A percentile compares a stretch with the other conserved stretches of the same genome.
Evolutionary conservation across 2,797 vertebrate species (phyloP).

Genomic region (Molossus alvarezi): DNA sequence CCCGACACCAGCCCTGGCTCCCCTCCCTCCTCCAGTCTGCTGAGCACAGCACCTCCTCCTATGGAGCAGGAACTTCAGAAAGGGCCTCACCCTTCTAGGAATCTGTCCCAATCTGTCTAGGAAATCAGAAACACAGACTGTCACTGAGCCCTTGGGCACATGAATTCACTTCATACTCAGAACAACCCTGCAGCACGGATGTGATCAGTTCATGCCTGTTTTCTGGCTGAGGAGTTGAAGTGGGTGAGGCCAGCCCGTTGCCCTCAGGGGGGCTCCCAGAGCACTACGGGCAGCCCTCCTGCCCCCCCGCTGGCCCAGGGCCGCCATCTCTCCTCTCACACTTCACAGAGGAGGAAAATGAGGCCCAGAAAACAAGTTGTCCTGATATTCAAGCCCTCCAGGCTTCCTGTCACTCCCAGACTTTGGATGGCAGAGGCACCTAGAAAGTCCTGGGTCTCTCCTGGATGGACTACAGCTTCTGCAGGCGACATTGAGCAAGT

Average conservation of each 20-base stretch:
- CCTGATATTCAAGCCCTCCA: background rate
- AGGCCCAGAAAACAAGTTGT: background rate
- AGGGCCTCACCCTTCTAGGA: background rate
- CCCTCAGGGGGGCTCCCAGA: background rate
- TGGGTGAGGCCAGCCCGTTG: background rate
- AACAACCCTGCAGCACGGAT: accelerated
- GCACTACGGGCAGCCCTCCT: accelerated
- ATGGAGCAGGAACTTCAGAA: background rate
- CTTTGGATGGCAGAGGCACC: background rate
- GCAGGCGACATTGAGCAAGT: accelerated
- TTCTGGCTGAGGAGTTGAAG: background rate
- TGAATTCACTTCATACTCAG: background rate
- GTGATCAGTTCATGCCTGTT: background rate
- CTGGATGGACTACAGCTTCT: accelerated
- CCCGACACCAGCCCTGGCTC: accelerated
- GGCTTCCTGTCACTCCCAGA: background rate
- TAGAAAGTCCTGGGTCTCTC: background rate
- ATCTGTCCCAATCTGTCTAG: background rate
- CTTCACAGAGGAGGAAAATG: background rate
- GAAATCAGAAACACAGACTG: background rate
- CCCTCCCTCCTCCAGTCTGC: background rate
- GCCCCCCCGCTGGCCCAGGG: accelerated
- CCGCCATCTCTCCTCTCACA: background rate
- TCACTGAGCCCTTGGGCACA: accelerated
- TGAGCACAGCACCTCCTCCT: background rate